Evolutionary conservation across 1,140 invertebrate species (phyloP).

Genomic region (Forficula auricularia): DNA sequence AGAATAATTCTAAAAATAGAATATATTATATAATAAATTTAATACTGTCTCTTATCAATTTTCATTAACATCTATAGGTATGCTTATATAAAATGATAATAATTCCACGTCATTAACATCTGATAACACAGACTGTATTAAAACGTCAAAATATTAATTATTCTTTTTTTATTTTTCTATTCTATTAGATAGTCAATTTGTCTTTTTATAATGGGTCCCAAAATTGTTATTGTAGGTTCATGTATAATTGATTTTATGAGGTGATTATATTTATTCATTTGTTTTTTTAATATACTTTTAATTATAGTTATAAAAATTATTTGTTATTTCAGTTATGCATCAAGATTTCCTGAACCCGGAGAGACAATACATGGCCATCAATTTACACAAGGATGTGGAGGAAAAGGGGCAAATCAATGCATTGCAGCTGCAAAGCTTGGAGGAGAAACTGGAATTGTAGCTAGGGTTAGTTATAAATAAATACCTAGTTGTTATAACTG

Average conservation of each 20-base stretch:
- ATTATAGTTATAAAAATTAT: constrained; percentile 6
- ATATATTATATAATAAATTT: too few relatives aligned
- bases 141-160: too few relatives aligned
- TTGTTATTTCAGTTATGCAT: constrained; percentile 50
- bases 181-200: too few relatives aligned
- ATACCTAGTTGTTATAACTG: too few relatives aligned
- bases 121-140: too few relatives aligned
- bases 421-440: constrained; percentile 73
- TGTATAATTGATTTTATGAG: constrained; percentile 69
- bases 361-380: constrained; percentile 74
- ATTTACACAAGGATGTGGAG: constrained; percentile 75
- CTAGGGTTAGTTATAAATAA: constrained; percentile 48
- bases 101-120: too few relatives aligned
- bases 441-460: constrained; percentile 58
- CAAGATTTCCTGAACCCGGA: constrained; percentile 64
- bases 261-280: constrained; percentile 30
- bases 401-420: constrained; percentile 95
- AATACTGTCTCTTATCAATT: too few relatives aligned
- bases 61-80: too few relatives aligned
- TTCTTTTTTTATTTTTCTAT: too few relatives aligned
- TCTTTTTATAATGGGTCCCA: constrained; percentile 6
- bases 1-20: too few relatives aligned
- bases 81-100: too few relatives aligned
- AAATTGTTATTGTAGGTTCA: constrained; percentile 52
- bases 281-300: constrained; percentile 8